Percentiles rank a stretch among this genome's conserved stretches.
phyloP scores from a whole-genome alignment of 2,888 invertebrate species.

The Metalampra italica region DNA sequence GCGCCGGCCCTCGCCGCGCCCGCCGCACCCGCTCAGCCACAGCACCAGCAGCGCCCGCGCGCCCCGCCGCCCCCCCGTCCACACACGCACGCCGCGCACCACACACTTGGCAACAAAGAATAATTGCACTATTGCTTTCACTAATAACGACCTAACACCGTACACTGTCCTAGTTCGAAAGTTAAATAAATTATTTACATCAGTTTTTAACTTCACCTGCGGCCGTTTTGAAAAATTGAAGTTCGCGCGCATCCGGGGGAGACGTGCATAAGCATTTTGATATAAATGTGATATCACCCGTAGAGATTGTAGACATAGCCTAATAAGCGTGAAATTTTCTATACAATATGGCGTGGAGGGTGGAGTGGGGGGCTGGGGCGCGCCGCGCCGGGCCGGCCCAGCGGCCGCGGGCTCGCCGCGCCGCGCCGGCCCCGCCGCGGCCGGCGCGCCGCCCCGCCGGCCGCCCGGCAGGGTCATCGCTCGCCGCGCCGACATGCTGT shows the following conservation, averaged over 20 bases:
- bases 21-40: constrained; percentile 50
- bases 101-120: constrained; percentile 70
- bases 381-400: constrained; percentile 31
- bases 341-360: constrained; percentile 38
- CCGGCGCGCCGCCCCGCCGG: constrained; percentile 37
- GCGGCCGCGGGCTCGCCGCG: constrained; percentile 41
- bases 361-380: constrained; percentile 12
- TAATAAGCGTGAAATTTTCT: constrained; percentile 69
- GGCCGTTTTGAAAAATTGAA: constrained; percentile 73
- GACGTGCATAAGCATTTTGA: constrained; percentile 40
- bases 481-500: constrained; percentile 73
- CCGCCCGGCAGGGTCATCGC: constrained; percentile 63
- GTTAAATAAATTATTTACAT: constrained; percentile 43
- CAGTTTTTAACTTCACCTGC: constrained; percentile 73
- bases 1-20: constrained; percentile 61
- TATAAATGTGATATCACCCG: constrained; percentile 52
- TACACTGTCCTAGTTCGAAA: constrained; percentile 70
- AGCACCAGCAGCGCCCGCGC: constrained; percentile 48
- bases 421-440: constrained; percentile 39
- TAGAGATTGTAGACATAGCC: constrained; percentile 68
- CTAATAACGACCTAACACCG: constrained; percentile 65
- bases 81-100: constrained; percentile 40
- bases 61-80: constrained; percentile 23
- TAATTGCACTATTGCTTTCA: constrained; percentile 72
- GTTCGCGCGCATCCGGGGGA: constrained; percentile 57